Conservation (phyloP, 2,113 vertebrate genomes). For the Rhegmatorhina hoffmannsi region DNA sequence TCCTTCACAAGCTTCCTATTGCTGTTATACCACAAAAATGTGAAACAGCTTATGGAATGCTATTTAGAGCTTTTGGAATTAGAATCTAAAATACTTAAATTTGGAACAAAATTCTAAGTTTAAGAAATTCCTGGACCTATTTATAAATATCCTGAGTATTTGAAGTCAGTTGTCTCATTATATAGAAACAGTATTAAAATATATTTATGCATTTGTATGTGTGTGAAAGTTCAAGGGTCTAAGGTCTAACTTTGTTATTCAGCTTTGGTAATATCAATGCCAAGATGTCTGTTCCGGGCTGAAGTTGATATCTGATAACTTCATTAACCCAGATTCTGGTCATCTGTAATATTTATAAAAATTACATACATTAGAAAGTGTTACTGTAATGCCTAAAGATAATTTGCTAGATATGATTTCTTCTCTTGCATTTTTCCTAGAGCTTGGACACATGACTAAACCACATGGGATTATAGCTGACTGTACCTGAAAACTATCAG, state of each 20-base stretch:
- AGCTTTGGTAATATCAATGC: not conserved
- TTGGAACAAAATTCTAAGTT: not conserved
- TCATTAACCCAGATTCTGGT: not conserved
- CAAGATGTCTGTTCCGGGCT: not conserved
- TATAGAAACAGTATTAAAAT: not conserved
- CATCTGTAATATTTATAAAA: not conserved
- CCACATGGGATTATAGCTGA: not conserved
- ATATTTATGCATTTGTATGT: not conserved
- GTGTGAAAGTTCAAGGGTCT: not conserved
- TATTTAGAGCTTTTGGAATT: not conserved
- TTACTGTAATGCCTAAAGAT: not conserved
- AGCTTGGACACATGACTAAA: not conserved
- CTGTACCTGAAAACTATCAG: not conserved
- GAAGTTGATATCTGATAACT: not conserved
- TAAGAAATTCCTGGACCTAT: not conserved
- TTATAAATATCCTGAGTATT: not conserved
- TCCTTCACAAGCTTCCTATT: not conserved
- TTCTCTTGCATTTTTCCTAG: not conserved
- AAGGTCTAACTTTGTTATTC: not conserved
- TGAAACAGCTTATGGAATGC: not conserved
- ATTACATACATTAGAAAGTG: not conserved
- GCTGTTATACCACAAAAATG: not conserved
- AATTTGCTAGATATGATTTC: not conserved
- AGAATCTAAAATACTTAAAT: not conserved
- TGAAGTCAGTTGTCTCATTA: not conserved